phyloP scores from a whole-genome alignment of 1,140 invertebrate species.

The Phymastichus coffea region DNA sequence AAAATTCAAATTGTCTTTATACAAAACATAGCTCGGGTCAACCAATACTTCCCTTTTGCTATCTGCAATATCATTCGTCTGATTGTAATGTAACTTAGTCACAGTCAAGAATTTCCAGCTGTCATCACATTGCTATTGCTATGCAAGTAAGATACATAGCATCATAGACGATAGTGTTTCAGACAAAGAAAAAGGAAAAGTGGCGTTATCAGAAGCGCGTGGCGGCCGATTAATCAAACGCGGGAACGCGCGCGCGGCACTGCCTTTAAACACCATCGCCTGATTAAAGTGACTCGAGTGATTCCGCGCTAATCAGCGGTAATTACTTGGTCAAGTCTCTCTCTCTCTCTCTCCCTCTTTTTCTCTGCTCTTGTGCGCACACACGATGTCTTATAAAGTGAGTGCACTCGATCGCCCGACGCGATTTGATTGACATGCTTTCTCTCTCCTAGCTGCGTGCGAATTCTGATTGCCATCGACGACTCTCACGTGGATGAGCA shows the following conservation, averaged over 20 bases:
- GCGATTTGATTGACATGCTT: constrained; percentile 2
- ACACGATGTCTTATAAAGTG: not conserved
- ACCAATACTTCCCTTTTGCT: no score
- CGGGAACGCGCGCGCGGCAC: not conserved
- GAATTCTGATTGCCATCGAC: constrained; percentile 13
- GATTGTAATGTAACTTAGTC: no score
- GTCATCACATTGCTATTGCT: no score
- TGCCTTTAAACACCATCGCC: constrained; percentile 12
- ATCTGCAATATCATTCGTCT: no score
- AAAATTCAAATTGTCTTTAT: no score
- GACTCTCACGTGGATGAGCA: not conserved
- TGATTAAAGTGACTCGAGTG: constrained; percentile 17
- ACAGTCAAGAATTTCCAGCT: no score
- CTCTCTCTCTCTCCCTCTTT: no score
- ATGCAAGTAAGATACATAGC: no score
- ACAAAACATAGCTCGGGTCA: no score
- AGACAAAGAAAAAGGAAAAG: no score
- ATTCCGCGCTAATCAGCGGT: constrained; percentile 12
- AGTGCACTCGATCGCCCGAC: not conserved
- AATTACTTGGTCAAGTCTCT: constrained; percentile 5
- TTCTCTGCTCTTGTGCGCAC: not conserved
- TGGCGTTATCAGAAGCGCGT: not conserved
- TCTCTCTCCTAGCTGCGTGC: constrained; percentile 6
- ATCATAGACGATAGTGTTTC: no score
- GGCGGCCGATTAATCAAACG: constrained; percentile 3